Base-by-base conservation (phyloP, 2,113 vertebrate species). In the Varanus salvator region DNA sequence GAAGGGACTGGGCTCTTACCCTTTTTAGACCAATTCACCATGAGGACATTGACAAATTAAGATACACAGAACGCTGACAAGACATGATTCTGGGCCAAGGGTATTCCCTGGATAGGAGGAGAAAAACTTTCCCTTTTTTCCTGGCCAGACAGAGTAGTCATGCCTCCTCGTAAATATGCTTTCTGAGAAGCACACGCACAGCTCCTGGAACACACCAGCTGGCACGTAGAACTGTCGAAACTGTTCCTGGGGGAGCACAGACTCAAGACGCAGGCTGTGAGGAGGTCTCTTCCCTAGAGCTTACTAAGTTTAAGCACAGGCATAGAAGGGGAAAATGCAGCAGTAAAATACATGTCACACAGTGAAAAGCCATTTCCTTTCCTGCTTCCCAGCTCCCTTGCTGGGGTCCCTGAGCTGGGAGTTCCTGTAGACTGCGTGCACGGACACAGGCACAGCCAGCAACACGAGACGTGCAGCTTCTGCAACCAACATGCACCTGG, bases 251-350 rank as follows among this genome's bases (percentile, higher is more conserved):
- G n/a, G 72, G 52, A 88, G 64, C 64, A 83, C 8, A 68, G 68
- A 90, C 34, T 4, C n/a, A 44, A 72, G 44, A 85, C 19, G 60
- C 31, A 85, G 50, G 31, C 31, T 23, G 31, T 4, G 80, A n/a
- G 27, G 60, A 71, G 27, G 74, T 31, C n/a, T 75, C 31, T 52
- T 72, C 27, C 80, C 66, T 87, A 87, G 71, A 19, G 74, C 12
- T 78, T 69, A 66, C 17, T 69, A 90, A 78, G 64, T 69, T 54
- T 50, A 84, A 72, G 76, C 78, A 87, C 29, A 91, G 78, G 83
- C 84, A 76, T 0, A 38, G 7, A 60, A 84, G 75, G 76, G 34
- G 76, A 29, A 34, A 86, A 90, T 9, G 8, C 8, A 57, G 83
- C 64, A 90, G 89, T 7, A 3, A 3, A 34, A 34, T 60, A 21